phyloP scores from a whole-genome alignment of 2,888 invertebrate genomes.

The Xylophagus ater region DNA sequence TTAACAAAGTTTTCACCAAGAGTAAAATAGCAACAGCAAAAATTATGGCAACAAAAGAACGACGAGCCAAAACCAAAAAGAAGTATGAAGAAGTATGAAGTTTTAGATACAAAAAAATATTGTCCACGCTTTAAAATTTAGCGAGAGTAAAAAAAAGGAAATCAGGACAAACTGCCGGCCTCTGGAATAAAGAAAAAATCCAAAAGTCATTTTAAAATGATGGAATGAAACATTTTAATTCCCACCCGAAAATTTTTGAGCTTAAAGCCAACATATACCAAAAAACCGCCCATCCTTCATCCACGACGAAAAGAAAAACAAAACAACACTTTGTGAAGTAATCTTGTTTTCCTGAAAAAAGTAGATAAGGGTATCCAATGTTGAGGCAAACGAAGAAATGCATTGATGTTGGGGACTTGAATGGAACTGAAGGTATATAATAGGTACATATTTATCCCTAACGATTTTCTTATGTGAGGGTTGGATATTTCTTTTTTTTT shows the following conservation, averaged over 20 bases:
- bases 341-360: constrained; percentile 15
- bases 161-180: not conserved
- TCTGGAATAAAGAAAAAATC: not conserved
- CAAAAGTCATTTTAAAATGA: too few relatives aligned
- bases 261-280: not conserved
- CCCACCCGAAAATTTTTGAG: constrained; percentile 9
- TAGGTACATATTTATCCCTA: too few relatives aligned
- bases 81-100: too few relatives aligned
- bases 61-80: too few relatives aligned
- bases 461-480: too few relatives aligned
- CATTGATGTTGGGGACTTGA: too few relatives aligned
- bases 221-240: too few relatives aligned
- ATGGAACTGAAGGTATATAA: too few relatives aligned
- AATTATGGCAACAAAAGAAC: too few relatives aligned
- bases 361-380: constrained; percentile 12
- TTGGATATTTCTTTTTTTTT: too few relatives aligned
- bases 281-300: not conserved
- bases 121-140: constrained; percentile 4
- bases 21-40: constrained; percentile 12
- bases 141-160: constrained; percentile 1
- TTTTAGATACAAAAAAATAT: too few relatives aligned
- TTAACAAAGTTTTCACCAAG: constrained; percentile 13
- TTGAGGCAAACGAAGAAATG: too few relatives aligned
- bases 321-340: constrained; percentile 12
- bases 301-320: constrained; percentile 8